These are phyloP conservation scores for Brachionus sp. DNA, from an alignment of 1,140 invertebrate species.

Conservation along the genomic window DNA sequence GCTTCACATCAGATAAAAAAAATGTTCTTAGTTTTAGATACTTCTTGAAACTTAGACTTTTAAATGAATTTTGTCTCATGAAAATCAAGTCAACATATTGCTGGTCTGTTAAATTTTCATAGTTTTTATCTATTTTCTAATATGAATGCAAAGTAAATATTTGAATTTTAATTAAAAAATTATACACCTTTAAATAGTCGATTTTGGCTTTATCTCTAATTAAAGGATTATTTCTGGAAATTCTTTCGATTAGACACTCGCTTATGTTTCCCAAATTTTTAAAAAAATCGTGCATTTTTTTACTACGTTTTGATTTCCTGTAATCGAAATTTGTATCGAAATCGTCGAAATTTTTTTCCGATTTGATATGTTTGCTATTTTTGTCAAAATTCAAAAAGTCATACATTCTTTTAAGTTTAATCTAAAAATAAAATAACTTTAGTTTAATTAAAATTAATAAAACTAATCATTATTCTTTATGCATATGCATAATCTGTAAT, in stretches of 20 bases:
- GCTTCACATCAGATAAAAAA: background rate
- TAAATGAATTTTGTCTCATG: constrained; percentile 20
- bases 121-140: background rate
- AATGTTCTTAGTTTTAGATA: background rate
- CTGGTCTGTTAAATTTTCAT: constrained; percentile 4
- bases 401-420: constrained; percentile 9
- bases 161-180: background rate
- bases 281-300: background rate
- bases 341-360: background rate
- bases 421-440: background rate
- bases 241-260: background rate
- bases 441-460: no score
- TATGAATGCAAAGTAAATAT: background rate
- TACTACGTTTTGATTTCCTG: background rate
- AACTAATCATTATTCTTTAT: no score
- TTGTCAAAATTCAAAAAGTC: constrained; percentile 43
- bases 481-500: no score
- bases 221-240: background rate
- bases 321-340: background rate
- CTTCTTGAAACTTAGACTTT: background rate
- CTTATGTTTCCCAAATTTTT: background rate
- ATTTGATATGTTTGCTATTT: background rate
- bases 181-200: background rate
- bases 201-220: background rate
- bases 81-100: constrained; percentile 31